Conservation (phyloP, 1,140 invertebrate genomes). For the Drosophila yakuba region DNA sequence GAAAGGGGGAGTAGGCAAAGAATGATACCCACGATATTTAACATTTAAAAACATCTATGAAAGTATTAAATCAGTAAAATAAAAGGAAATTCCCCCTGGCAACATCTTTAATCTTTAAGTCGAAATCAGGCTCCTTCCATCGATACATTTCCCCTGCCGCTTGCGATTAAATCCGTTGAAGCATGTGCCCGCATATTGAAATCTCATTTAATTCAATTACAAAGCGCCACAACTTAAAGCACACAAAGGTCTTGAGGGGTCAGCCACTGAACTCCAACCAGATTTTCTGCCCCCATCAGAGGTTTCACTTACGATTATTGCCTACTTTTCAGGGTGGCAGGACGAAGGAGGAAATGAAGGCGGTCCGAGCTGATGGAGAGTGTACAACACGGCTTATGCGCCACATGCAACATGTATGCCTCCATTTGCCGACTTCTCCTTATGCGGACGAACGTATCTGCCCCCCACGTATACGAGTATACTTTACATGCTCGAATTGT, state of each 20-base stretch:
- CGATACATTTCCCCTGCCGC: constrained; percentile 8
- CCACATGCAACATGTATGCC: constrained; percentile 76
- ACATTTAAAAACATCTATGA: background rate
- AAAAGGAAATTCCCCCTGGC: background rate
- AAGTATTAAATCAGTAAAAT: constrained; percentile 6
- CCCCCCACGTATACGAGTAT: constrained; percentile 5
- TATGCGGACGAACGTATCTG: background rate
- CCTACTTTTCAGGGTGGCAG: constrained; percentile 58
- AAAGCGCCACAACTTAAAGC: constrained; percentile 76
- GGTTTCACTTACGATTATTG: constrained; percentile 81
- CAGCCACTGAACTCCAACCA: constrained; percentile 10
- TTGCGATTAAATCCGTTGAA: constrained; percentile 41
- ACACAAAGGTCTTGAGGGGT: constrained; percentile 38
- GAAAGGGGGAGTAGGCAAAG: background rate
- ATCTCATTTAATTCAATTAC: constrained; percentile 81
- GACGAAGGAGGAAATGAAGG: constrained; percentile 25
- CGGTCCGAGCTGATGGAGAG: constrained; percentile 56
- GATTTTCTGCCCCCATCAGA: constrained; percentile 5
- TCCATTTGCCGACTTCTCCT: background rate
- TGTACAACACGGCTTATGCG: constrained; percentile 76
- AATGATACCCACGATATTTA: background rate
- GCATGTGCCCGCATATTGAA: constrained; percentile 70
- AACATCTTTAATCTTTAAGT: constrained; percentile 13
- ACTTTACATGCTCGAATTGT: constrained; percentile 82
- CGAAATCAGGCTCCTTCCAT: constrained; percentile 23